Evolutionary conservation across 2,113 vertebrate species (phyloP), one percentile per base, ranked within the genome.

Genomic region (Dascyllus trimaculatus): DNA sequence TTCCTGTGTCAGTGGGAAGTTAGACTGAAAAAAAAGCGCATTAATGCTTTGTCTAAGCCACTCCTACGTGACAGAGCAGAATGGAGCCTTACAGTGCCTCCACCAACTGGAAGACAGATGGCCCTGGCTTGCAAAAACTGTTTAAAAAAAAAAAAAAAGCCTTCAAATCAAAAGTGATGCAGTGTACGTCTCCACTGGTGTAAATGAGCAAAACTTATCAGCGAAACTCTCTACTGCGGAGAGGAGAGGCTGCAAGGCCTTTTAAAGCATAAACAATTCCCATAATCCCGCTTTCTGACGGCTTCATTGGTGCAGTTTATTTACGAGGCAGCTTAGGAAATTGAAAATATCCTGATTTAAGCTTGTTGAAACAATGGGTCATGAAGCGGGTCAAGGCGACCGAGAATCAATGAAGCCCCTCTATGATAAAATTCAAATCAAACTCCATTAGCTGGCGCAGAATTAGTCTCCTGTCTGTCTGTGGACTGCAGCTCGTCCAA

Each of bases 401-500:
- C 62, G 9, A 49, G 40, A 78, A 82, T 82, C 75, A 73, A 75
- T 73, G 9, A 62, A 26, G 51, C 64, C 52, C 60, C 67, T 67
- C 22, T 26, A 53, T 75, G 73, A 85, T 78, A 76, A 83, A 81
- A 88, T 84, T 74, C 80, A 73, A 82, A 91, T 91, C 29, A 85
- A 77, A 76, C 38, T 77, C 77, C 57, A 77, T 81, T 75, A 85
- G 59, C 75, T 61, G 65, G 21, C 22, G 35, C 57, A 26, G 61
- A 58, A 63, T 72, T 19, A 32, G 48, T 52, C 49, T 81, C 59
- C 65, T 51, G 24, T 73, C 58, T 19, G 61, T 45, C 26, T 72
- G 46, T 5, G 1, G 58, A 52, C 49, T 56, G 58, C 40, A 67
- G 80, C 80, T 89, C 58, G 72, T 87, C 83, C 79, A 64, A 80